Conservation (phyloP, 2,113 vertebrate genomes). For the Aspiorhynchus laticeps region DNA sequence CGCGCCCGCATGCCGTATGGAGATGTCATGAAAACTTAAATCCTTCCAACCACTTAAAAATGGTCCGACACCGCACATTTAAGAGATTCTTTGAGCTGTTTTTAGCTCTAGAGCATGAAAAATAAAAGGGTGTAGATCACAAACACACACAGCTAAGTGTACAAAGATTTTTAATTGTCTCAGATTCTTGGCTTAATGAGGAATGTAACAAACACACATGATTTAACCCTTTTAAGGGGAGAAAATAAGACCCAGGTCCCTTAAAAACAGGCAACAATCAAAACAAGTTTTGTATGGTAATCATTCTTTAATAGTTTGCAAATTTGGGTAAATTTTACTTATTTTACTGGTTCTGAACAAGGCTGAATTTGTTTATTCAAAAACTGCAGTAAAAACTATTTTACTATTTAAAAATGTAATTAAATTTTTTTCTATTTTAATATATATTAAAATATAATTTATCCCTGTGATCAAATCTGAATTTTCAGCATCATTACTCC, state of each 20-base stretch:
- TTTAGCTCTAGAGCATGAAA: not conserved
- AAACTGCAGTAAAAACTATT: too few relatives aligned
- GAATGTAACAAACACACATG: not conserved
- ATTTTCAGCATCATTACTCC: too few relatives aligned
- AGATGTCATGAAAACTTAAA: conserved; percentile 18
- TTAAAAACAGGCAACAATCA: not conserved
- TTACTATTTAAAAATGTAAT: too few relatives aligned
- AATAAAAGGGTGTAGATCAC: not conserved
- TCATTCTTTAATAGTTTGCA: not conserved
- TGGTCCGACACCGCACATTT: not conserved
- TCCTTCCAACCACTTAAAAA: not conserved
- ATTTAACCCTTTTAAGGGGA: not conserved
- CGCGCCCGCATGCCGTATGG: conserved; percentile 42
- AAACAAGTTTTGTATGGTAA: not conserved
- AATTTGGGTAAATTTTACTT: not conserved
- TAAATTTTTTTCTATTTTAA: too few relatives aligned
- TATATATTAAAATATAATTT: too few relatives aligned
- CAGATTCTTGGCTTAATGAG: not conserved
- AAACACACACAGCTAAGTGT: not conserved
- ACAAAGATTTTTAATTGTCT: not conserved
- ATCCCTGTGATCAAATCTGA: too few relatives aligned
- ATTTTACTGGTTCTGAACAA: too few relatives aligned
- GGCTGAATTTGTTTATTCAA: too few relatives aligned
- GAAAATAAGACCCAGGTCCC: not conserved
- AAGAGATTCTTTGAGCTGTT: not conserved